Conservation (phyloP, 2,797 vertebrate genomes). For the Anniella stebbinsi region DNA sequence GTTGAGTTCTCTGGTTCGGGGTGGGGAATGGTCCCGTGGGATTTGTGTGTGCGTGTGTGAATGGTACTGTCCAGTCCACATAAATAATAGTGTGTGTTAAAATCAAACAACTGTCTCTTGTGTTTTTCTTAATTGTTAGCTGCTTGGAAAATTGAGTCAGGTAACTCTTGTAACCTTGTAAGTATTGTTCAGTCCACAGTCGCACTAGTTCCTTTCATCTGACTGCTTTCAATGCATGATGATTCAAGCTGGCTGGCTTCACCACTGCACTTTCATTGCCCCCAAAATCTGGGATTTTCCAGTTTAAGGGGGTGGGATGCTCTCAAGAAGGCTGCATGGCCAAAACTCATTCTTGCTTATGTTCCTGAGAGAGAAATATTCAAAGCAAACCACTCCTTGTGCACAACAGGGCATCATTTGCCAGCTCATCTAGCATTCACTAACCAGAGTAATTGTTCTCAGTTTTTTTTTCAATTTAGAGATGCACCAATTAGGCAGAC, state of each 20-base stretch:
- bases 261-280: constrained; percentile 72
- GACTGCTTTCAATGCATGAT: constrained; percentile 79
- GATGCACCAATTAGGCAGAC: constrained; percentile 48
- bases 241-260: constrained; percentile 54
- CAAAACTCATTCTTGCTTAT: constrained; percentile 56
- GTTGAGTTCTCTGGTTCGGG: background rate
- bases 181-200: constrained; percentile 77
- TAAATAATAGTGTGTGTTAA: constrained; percentile 57
- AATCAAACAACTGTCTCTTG: constrained; percentile 81
- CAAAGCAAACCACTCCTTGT: constrained; percentile 41
- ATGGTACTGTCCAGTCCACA: constrained; percentile 54
- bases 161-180: constrained; percentile 82
- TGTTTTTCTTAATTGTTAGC: constrained; percentile 85
- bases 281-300: constrained; percentile 50
- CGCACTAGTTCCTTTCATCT: constrained; percentile 70
- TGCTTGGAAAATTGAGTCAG: constrained; percentile 84
- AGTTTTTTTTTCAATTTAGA: constrained; percentile 58
- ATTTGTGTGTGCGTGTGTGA: constrained; percentile 35
- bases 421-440: constrained; percentile 64
- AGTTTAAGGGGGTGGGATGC: constrained; percentile 24
- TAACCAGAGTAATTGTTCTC: constrained; percentile 60
- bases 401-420: constrained; percentile 60
- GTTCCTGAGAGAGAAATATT: constrained; percentile 60
- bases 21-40: background rate
- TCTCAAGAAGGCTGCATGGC: constrained; percentile 77